Conservation (phyloP, 2,797 vertebrate genomes). For the Halcyon leucocephala region DNA sequence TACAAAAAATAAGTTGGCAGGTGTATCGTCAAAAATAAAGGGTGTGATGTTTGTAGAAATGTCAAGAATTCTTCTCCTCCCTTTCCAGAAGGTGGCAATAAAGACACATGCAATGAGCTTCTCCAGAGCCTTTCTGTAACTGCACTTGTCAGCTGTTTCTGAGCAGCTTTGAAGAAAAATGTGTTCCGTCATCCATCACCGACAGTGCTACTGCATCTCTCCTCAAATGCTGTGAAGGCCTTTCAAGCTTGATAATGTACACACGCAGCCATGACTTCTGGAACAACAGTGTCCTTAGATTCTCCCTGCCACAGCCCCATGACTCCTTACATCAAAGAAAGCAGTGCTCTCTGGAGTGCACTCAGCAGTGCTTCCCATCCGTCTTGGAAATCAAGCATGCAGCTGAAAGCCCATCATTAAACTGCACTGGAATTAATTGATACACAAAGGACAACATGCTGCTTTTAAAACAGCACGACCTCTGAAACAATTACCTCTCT, state of each 20-base stretch:
- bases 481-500: background rate
- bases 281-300: background rate
- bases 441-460: background rate
- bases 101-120: background rate
- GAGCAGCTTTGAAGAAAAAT: constrained; percentile 38
- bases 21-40: background rate
- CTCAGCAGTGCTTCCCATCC: background rate
- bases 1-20: background rate
- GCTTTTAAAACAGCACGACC: background rate
- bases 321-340: background rate
- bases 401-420: background rate
- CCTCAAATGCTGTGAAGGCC: background rate
- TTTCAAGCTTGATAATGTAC: background rate
- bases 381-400: background rate
- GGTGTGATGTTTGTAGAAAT: background rate
- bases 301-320: background rate
- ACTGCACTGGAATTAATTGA: background rate
- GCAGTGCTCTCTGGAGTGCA: background rate
- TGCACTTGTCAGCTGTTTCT: constrained; percentile 10
- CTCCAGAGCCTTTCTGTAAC: background rate
- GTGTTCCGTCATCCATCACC: constrained; percentile 5
- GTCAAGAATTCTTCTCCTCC: background rate
- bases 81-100: constrained; percentile 68
- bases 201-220: background rate
- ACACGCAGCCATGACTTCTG: background rate